Evolutionary conservation across 2,888 invertebrate species (phyloP), one percentile per base, ranked within the genome.

Genomic region (Lochmaea capreae): DNA sequence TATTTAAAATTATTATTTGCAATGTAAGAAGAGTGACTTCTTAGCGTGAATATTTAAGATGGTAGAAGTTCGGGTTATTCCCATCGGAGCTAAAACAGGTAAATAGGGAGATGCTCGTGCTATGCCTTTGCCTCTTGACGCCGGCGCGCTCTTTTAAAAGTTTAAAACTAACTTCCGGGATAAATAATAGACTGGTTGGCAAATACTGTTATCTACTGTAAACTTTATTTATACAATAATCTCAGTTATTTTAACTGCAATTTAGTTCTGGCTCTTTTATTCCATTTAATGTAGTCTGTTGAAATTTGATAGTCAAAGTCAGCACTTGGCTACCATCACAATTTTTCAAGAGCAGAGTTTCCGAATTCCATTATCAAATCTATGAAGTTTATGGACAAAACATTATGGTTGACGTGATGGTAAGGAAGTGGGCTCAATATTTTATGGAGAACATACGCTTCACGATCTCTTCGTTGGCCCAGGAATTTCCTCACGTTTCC

Each of bases 21-120:
- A 74, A 49, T 69, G 78, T 77, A 77, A 76, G 80, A 79, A 80
- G 79, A 77, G 77, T 81, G 80, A 82, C 81, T 81, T 81, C 80
- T 81, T 77, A 79, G 76, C 79, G 78, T 83, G 81, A 84, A 83
- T 83, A 83, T 82, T 83, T 83, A 76, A 82, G 77, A 74, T 78
- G 75, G 72, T 75, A 76, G 76, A 81, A 80, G 80, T 79, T 79
- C 69, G 77, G 72, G 75, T 66, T 77, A 79, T 79, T 80, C 81
- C 81, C 79, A 33, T 72, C 66, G 75, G 81, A 68, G 66, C 71
- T 69, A 76, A 78, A 81, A 74, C 77, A 72, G 69, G 78, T 77
- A 79, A 77, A 77, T 74, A 65, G 77, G 75, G 69, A 74, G 70
- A 71, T 75, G 69, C 71, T 73, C 52, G 74, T 74, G 43, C 11